Base-by-base conservation (phyloP, 2,888 invertebrate species). In the Tenthredo distinguenda region DNA sequence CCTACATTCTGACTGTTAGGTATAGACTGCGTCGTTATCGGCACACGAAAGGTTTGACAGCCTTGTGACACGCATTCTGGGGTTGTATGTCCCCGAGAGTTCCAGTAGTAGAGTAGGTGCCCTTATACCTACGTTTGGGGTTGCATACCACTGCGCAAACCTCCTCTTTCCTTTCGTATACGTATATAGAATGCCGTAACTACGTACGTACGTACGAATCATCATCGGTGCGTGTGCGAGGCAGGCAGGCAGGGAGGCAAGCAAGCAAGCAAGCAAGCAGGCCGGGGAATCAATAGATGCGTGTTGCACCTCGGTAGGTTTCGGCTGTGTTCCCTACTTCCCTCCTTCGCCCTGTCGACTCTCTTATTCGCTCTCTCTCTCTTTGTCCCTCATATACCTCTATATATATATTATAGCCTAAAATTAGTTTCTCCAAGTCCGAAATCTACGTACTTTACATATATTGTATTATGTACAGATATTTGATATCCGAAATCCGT, bases 271-370 rank as follows among this genome's bases (percentile, higher is more conserved):
- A 40, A 31, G 84, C 68, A 50, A 76, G 71, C 86, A 71, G 65
- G 71, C 72, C 83, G 40, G 91, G 90, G 92, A 93, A 93, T 93
- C 93, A 93, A 93, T 93, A 93, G 92, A 92, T 92, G 92, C 90
- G 83, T 83, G 83, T 83, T 83, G 83, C 83, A 83, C 83, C 83
- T 83, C 83, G 83, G 83, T 83, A 83, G 83, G 83, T 47, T 65
- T 83, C 83, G 83, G 83, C 68, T 37, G 47, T 81, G 81, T 81
- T 81, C 81, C 81, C 81, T 81, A 81, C 37, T 81, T 81, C 74
- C 74, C 74, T 62, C 83, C 83, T 83, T 47, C 58, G 18, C 43
- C 26, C 62, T 40, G 58, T 37, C 81, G 37, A n/a, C 83, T 47
- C 47, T 58, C 37, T 71, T 68, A 21, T 40, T 83, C 83, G 43